Evolutionary conservation across 92 coral and sea anemone genomes (phyloP).

Genomic region (Blastomussa wellsi): DNA sequence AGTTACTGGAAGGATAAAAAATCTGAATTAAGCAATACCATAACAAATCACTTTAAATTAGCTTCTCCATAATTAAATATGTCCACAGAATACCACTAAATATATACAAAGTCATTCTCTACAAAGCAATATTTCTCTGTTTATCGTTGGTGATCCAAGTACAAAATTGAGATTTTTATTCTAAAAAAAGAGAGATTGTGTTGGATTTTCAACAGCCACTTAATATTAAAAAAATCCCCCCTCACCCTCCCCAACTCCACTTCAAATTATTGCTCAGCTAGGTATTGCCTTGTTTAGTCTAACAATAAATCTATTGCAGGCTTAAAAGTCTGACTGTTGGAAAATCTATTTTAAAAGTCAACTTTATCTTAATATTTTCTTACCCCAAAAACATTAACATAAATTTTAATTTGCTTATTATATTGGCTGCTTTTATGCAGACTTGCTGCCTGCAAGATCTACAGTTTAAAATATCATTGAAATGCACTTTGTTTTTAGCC

Average conservation of each 20-base stretch:
- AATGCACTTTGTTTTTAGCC: conserved; percentile 7
- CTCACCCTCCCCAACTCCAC: too few relatives aligned
- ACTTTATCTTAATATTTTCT: neutral
- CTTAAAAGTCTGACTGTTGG: neutral
- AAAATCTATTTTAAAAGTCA: neutral
- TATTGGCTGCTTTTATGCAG: neutral
- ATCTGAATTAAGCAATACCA: neutral
- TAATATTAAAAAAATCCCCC: neutral
- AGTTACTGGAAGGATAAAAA: neutral
- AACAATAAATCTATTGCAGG: neutral
- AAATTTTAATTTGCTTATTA: neutral
- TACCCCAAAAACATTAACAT: neutral
- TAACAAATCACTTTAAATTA: conserved; percentile 19
- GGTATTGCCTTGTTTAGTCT: neutral
- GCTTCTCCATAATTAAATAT: conserved; percentile 26
- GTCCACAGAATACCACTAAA: conserved; percentile 12
- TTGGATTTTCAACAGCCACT: conserved; percentile 2
- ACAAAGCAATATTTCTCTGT: neutral
- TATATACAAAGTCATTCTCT: conserved; percentile 26
- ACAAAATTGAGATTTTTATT: conserved; percentile 15
- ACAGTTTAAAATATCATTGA: neutral
- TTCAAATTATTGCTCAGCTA: neutral
- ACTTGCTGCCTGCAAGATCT: neutral
- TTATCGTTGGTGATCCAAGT: conserved; percentile 14
- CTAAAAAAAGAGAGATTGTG: conserved; percentile 8